Evolutionary conservation across 2,888 invertebrate species (phyloP).

Genomic region (Phengaris arion): DNA sequence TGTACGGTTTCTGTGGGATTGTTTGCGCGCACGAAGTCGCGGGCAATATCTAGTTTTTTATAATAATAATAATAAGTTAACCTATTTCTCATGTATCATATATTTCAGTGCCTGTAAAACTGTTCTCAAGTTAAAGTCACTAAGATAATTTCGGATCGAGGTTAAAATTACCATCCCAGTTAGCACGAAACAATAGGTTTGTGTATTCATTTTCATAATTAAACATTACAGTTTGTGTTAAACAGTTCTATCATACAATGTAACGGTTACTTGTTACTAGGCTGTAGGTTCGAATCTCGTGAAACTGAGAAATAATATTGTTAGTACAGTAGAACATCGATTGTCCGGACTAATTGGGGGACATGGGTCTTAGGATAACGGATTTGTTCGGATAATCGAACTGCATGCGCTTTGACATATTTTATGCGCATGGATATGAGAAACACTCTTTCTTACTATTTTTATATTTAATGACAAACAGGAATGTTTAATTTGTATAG

Average conservation of each 20-base stretch:
- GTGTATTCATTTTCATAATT: constrained; percentile 12
- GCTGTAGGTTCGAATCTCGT: background rate
- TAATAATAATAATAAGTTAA: background rate
- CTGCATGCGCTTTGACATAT: too few species aligned
- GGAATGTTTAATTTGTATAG: too few species aligned
- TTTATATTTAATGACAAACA: too few species aligned
- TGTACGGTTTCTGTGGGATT: too few species aligned
- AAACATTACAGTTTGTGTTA: constrained; percentile 14
- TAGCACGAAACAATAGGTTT: constrained; percentile 10
- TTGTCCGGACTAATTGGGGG: too few species aligned
- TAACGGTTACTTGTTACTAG: background rate
- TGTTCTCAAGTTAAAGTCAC: background rate
- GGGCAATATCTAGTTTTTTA: background rate
- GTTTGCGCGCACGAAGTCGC: too few species aligned
- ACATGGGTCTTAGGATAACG: too few species aligned
- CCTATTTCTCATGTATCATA: background rate
- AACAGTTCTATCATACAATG: constrained; percentile 13
- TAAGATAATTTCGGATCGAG: background rate
- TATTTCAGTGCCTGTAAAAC: background rate
- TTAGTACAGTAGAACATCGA: background rate
- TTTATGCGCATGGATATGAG: too few species aligned
- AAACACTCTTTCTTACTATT: too few species aligned
- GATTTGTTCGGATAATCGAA: too few species aligned
- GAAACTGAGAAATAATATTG: background rate
- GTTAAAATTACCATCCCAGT: constrained; percentile 5